phyloP scores from a whole-genome alignment of 1,140 invertebrate species.

The Polypedilum pembai region DNA sequence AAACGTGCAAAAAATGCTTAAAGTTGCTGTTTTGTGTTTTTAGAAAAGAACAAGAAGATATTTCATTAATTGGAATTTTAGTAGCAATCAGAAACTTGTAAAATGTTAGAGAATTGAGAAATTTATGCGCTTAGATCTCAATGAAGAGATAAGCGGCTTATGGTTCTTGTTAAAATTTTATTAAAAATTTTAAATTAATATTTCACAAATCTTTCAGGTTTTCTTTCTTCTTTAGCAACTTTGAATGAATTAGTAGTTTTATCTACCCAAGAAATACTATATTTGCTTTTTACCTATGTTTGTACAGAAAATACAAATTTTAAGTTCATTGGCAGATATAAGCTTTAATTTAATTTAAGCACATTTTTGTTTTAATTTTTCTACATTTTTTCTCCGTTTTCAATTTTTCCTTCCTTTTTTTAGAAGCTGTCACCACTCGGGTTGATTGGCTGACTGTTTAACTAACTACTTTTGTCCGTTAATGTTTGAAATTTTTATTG shows the following conservation, averaged over 20 bases:
- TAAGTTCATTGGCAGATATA: too few species aligned
- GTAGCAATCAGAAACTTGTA: neutral
- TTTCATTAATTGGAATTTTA: conserved; percentile 5
- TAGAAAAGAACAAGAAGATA: too few species aligned
- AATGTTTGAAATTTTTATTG: too few species aligned
- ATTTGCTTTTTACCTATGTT: too few species aligned
- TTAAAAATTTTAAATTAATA: neutral
- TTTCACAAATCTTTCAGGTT: neutral
- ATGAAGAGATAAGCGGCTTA: neutral
- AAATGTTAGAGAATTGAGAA: neutral
- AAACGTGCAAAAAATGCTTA: neutral
- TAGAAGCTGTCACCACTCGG: too few species aligned
- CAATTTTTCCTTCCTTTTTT: too few species aligned
- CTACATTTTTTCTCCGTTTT: too few species aligned
- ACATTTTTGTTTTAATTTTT: too few species aligned
- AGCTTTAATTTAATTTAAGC: too few species aligned
- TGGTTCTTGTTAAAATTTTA: neutral
- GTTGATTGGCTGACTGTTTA: too few species aligned
- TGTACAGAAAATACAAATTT: too few species aligned
- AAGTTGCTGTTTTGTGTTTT: neutral
- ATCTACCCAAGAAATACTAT: neutral
- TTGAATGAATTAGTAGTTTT: neutral
- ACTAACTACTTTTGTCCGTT: too few species aligned
- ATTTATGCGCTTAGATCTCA: neutral
- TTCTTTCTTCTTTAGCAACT: neutral